phyloP scores from a whole-genome alignment of 2,888 invertebrate genomes.

The Harpagoxenus sublaevis region DNA sequence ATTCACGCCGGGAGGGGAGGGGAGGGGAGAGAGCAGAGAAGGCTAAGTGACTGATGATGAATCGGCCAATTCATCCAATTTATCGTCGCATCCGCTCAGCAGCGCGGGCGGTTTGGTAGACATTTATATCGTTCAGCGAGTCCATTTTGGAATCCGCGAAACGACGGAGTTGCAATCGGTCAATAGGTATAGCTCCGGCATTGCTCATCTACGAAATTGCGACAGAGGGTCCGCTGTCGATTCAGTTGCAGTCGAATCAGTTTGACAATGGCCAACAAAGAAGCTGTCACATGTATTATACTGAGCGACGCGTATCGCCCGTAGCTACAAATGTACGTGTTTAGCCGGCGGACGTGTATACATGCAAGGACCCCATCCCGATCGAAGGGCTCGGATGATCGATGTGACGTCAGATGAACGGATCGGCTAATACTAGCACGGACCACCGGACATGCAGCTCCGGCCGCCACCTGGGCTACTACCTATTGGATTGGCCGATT shows the following conservation, averaged over 20 bases:
- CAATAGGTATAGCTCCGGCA: constrained; percentile 29
- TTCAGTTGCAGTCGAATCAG: constrained; percentile 42
- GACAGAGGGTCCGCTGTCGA: constrained; percentile 14
- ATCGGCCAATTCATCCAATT: constrained; percentile 43
- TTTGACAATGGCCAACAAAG: constrained; percentile 52
- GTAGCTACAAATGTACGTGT: constrained; percentile 43
- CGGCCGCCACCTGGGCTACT: constrained; percentile 27
- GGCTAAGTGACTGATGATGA: constrained; percentile 35
- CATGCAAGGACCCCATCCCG: not conserved
- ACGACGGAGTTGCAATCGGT: constrained; percentile 17
- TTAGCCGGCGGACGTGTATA: constrained; percentile 42
- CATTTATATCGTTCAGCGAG: constrained; percentile 47
- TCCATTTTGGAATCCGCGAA: constrained; percentile 38
- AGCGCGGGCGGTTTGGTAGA: constrained; percentile 15
- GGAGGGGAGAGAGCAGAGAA: not conserved
- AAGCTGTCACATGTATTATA: constrained; percentile 55
- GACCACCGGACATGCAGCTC: constrained; percentile 25
- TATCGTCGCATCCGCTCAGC: constrained; percentile 36
- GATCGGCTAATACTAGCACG: constrained; percentile 50
- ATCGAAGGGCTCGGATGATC: constrained; percentile 58
- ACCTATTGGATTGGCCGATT: constrained; percentile 40
- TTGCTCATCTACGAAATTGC: constrained; percentile 47
- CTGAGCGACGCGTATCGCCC: constrained; percentile 11
- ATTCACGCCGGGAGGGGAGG: not conserved
- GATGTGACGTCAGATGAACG: constrained; percentile 60